These are phyloP conservation scores for Hesperophylax magnus DNA, from an alignment of 1,140 invertebrate genomes.

Conservation along the genomic window DNA sequence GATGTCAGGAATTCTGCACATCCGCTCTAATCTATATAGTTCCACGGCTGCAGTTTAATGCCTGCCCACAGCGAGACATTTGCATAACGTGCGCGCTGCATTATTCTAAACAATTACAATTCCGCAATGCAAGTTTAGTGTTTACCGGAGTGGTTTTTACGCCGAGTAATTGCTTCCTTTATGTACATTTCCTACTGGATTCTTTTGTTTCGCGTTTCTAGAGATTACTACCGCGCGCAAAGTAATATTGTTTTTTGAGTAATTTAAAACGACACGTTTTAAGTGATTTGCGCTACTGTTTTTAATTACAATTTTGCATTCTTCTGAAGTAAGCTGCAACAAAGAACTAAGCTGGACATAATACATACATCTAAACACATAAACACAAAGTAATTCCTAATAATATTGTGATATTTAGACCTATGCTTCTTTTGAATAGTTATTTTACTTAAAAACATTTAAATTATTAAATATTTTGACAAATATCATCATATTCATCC, in stretches of 20 bases:
- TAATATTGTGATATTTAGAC: too few species aligned
- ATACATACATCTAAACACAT: too few species aligned
- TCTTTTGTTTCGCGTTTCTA: not conserved
- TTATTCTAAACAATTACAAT: conserved; percentile 1
- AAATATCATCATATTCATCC: too few species aligned
- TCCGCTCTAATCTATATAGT: not conserved
- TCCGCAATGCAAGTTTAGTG: not conserved
- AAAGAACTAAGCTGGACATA: too few species aligned
- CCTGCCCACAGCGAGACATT: not conserved
- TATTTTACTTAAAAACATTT: too few species aligned
- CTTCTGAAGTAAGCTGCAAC: too few species aligned
- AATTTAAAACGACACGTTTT: too few species aligned
- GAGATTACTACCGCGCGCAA: not conserved
- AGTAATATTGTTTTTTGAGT: not conserved
- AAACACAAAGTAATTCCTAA: too few species aligned
- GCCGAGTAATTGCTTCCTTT: conserved; percentile 14
- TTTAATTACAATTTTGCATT: too few species aligned
- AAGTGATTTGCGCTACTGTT: too few species aligned
- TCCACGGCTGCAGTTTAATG: not conserved
- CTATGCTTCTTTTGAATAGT: too few species aligned
- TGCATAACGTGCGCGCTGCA: conserved; percentile 4
- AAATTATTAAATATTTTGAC: too few species aligned
- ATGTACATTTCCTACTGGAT: not conserved
- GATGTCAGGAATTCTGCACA: not conserved
- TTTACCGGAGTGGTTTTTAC: not conserved